Evolutionary conservation across 2,113 vertebrate genomes (phyloP), one percentile per base, ranked within the genome.

Genomic region (Neolamprologus brichardi): DNA sequence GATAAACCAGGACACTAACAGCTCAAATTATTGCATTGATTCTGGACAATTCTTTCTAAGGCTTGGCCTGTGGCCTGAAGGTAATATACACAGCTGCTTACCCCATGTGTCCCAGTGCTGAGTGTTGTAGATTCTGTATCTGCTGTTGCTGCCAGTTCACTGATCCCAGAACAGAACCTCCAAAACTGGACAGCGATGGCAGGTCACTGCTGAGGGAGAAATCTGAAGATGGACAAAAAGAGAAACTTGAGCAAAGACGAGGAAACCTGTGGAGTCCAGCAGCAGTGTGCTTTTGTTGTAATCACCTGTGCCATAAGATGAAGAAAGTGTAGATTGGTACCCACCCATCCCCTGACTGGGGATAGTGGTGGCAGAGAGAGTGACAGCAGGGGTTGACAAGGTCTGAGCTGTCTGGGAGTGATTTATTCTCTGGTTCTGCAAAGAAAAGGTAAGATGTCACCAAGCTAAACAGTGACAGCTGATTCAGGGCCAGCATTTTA

Each of bases 401-500:
- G 98, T 97, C 96, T 99, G 98, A 93, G 98, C 98, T 52, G 97
- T 97, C 96, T 99, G 98, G 75, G 98, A 98, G 97, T 98, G 98
- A 96, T 98, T 98, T 97, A 99, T 98, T 96, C 98, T 97, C 96
- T 99, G 98, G 96, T 98, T 99, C 98, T 99, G 95, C 90, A 94
- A 93, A 95, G 46, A 60, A 75, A 46, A 13, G 1, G 28, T 5
- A 14, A 41, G 30, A 53, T 12, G 25, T 77, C 14, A 39, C 41
- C 28, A 30, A 51, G 41, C 20, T 72, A 34, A 44, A 46, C 67
- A 28, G 20, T 17, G 39, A 44, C 8, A 44, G 39, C 41, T 75
- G 23, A 46, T 46, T 25, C 8, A 11, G 41, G 14, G 9, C 14
- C 41, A 28, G 23, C 15, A n/a, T 30, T 51, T 30, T 51, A 18